Percentiles rank a stretch among this genome's conserved stretches.
Evolutionary conservation across 2,888 invertebrate species (phyloP).

Genomic region (Parnassius apollo): DNA sequence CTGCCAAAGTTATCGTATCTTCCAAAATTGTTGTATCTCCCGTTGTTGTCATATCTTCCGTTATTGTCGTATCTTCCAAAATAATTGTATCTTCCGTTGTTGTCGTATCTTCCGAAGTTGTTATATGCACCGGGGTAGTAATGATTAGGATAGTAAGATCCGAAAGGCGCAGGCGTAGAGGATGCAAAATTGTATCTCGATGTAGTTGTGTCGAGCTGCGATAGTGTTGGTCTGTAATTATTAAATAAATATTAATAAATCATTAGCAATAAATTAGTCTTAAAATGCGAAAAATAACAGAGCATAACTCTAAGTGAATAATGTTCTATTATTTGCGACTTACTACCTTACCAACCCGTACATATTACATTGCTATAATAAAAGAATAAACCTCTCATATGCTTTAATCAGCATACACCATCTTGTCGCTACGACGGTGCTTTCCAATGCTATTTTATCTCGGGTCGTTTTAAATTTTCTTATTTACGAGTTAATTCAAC

Average conservation of each 20-base stretch:
- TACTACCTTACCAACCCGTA: too few species aligned
- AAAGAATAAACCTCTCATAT: too few species aligned
- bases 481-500: too few species aligned
- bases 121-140: conserved; percentile 32
- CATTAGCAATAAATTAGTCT: too few species aligned
- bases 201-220: conserved; percentile 32
- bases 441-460: too few species aligned
- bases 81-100: conserved; percentile 25
- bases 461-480: too few species aligned
- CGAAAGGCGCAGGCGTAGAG: conserved; percentile 21
- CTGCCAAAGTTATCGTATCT: neutral
- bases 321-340: too few species aligned
- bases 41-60: conserved; percentile 29
- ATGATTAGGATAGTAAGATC: conserved; percentile 29
- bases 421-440: too few species aligned
- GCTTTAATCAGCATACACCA: too few species aligned
- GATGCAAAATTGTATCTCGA: conserved; percentile 13
- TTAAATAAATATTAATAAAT: neutral
- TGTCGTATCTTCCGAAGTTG: conserved; percentile 25
- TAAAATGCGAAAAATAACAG: neutral
- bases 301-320: neutral
- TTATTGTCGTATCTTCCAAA: conserved; percentile 16
- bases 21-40: conserved; percentile 24
- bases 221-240: conserved; percentile 40
- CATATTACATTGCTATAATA: too few species aligned